phyloP scores from a whole-genome alignment of 1,140 invertebrate species.

The Steinernema khuongi region DNA sequence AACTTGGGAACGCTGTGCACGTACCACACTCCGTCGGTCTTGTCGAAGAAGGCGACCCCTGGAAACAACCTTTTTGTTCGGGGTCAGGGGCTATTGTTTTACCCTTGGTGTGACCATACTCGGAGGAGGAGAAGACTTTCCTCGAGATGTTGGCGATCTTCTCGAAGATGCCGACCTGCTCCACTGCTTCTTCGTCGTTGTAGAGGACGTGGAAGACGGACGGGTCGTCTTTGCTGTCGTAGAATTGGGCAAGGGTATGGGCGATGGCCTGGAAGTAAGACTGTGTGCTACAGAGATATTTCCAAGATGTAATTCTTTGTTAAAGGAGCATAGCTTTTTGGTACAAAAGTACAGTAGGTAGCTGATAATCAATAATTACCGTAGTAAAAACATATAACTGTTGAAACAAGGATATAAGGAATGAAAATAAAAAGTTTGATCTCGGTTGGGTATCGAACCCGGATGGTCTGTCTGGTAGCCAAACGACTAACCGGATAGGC shows the following conservation, averaged over 20 bases:
- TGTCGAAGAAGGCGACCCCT: constrained; percentile 40
- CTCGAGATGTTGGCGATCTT: background rate
- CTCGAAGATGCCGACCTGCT: background rate
- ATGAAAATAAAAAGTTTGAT: no score
- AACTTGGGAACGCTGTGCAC: constrained; percentile 42
- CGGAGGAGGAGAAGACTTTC: background rate
- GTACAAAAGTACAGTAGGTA: no score
- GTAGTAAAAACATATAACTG: no score
- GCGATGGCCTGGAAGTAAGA: constrained; percentile 39
- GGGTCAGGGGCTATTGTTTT: background rate
- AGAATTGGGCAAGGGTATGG: constrained; percentile 42
- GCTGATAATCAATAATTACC: no score
- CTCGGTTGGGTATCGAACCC: no score
- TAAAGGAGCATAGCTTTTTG: no score
- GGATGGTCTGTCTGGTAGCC: no score
- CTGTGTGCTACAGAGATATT: background rate
- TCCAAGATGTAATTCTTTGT: no score
- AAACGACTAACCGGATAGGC: background rate
- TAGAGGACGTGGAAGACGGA: constrained; percentile 42
- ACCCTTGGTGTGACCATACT: constrained; percentile 33
- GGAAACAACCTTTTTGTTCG: background rate
- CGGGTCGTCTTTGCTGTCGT: constrained; percentile 24
- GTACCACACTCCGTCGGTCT: constrained; percentile 34
- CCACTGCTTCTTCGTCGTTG: constrained; percentile 28
- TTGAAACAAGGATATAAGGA: no score